Evolutionary conservation across 2,888 invertebrate genomes (phyloP).

Genomic region (Acrobasis consociella): DNA sequence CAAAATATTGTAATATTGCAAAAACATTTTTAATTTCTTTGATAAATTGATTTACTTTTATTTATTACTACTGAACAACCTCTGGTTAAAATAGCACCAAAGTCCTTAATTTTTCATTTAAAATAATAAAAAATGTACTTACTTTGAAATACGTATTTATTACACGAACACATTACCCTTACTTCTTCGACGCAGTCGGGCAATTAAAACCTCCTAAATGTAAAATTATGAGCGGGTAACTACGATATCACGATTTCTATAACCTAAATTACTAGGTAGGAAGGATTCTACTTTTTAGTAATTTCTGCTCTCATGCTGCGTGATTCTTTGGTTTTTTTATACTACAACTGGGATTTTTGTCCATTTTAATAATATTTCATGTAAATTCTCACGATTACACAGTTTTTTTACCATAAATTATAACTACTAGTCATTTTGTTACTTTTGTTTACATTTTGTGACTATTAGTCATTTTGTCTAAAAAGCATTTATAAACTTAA

Average conservation of each 20-base stretch:
- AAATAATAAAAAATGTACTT: not conserved
- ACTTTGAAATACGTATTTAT: not conserved
- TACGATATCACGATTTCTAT: constrained; percentile 45
- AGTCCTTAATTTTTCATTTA: not conserved
- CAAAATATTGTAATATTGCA: no score
- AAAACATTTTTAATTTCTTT: not conserved
- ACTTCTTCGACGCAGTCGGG: not conserved
- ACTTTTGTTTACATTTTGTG: no score
- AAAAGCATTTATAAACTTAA: not conserved
- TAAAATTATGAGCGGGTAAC: constrained; percentile 46
- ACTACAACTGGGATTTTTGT: constrained; percentile 13
- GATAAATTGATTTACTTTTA: not conserved
- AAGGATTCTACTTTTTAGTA: constrained; percentile 4
- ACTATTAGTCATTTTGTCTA: not conserved
- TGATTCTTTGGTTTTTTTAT: constrained; percentile 14
- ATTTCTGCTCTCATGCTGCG: constrained; percentile 1
- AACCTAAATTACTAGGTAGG: constrained; percentile 20
- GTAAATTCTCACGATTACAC: not conserved
- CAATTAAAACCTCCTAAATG: not conserved
- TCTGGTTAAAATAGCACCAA: not conserved
- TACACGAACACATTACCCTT: not conserved
- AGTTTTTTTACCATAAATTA: not conserved
- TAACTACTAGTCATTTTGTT: no score
- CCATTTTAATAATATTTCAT: not conserved
- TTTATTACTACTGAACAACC: constrained; percentile 1